These are phyloP conservation scores for Oncorhynchus clarkii DNA, from an alignment of 2,113 vertebrate genomes.

Conservation along the genomic window DNA sequence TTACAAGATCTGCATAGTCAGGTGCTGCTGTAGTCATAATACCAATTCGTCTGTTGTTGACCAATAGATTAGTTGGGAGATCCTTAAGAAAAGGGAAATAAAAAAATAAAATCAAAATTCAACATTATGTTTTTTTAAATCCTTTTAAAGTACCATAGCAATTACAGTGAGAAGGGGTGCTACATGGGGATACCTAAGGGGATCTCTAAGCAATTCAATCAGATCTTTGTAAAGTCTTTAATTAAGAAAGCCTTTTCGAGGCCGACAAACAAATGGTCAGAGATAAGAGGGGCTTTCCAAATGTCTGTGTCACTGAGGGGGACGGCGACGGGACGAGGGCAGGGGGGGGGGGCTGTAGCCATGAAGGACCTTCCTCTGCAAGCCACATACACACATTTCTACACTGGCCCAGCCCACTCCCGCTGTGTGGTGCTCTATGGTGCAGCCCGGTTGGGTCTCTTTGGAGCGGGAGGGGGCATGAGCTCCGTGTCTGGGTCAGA, in stretches of 20 bases:
- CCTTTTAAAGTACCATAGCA: constrained; percentile 69
- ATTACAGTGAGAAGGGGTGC: constrained; percentile 60
- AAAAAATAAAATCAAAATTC: constrained; percentile 40
- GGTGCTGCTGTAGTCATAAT: constrained; percentile 35
- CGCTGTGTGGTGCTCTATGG: constrained; percentile 61
- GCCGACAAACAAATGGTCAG: constrained; percentile 35
- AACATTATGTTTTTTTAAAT: constrained; percentile 24
- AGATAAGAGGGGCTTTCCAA: constrained; percentile 32
- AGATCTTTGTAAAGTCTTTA: constrained; percentile 34
- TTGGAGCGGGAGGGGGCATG: constrained; percentile 96
- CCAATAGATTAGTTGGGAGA: constrained; percentile 40
- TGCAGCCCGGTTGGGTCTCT: constrained; percentile 77
- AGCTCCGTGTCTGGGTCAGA: constrained; percentile 89
- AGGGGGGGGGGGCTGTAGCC: constrained; percentile 6
- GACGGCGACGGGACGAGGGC: not conserved
- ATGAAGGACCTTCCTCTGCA: constrained; percentile 31
- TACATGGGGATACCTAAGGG: constrained; percentile 44
- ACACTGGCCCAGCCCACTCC: constrained; percentile 49
- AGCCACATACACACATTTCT: constrained; percentile 36
- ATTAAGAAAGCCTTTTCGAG: constrained; percentile 26
- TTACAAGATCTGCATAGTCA: constrained; percentile 34
- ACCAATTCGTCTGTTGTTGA: constrained; percentile 35
- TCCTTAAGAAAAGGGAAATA: constrained; percentile 45
- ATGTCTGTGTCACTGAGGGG: constrained; percentile 30
- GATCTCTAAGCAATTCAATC: constrained; percentile 25